Evolutionary conservation across 2,113 vertebrate genomes (phyloP).

Genomic region (Eretmochelys imbricata): DNA sequence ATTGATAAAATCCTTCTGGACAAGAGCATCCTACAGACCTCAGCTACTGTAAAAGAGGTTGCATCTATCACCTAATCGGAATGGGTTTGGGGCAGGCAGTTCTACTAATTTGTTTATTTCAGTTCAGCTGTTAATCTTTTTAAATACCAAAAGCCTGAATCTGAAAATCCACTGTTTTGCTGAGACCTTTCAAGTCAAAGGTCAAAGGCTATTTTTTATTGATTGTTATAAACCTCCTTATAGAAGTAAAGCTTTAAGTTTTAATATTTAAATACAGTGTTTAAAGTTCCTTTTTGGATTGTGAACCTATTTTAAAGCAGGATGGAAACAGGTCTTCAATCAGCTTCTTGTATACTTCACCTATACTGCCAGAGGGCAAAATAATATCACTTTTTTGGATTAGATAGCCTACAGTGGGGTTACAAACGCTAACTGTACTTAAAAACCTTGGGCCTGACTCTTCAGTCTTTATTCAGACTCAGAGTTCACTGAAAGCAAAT

Average conservation of each 20-base stretch:
- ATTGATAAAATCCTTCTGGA: not conserved
- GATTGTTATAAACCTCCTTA: conserved; percentile 66
- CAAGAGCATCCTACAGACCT: rapidly evolving
- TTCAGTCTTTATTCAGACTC: conserved; percentile 47
- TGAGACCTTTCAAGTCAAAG: conserved; percentile 60
- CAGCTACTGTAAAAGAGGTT: not conserved
- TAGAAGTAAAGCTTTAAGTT: conserved; percentile 68
- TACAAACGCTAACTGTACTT: conserved; percentile 64
- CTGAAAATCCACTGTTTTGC: conserved; percentile 51
- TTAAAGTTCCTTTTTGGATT: conserved; percentile 68
- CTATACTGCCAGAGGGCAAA: conserved; percentile 30
- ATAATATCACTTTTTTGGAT: conserved; percentile 64
- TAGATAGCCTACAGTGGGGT: conserved; percentile 35
- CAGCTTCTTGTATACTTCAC: conserved; percentile 18
- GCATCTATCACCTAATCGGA: conserved; percentile 18
- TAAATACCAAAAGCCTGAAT: conserved; percentile 52
- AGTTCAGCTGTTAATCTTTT: conserved; percentile 42
- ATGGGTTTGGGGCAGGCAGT: conserved; percentile 27
- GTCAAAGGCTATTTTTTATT: conserved; percentile 75
- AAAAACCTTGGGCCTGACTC: conserved; percentile 55
- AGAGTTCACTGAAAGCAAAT: conserved; percentile 53
- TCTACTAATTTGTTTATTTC: conserved; percentile 51
- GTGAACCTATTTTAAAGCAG: conserved; percentile 54
- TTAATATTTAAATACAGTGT: conserved; percentile 71
- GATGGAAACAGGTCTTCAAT: conserved; percentile 57